Base-by-base conservation (phyloP, 2,888 invertebrate species). In the Thysanoteuthis rhombus region DNA sequence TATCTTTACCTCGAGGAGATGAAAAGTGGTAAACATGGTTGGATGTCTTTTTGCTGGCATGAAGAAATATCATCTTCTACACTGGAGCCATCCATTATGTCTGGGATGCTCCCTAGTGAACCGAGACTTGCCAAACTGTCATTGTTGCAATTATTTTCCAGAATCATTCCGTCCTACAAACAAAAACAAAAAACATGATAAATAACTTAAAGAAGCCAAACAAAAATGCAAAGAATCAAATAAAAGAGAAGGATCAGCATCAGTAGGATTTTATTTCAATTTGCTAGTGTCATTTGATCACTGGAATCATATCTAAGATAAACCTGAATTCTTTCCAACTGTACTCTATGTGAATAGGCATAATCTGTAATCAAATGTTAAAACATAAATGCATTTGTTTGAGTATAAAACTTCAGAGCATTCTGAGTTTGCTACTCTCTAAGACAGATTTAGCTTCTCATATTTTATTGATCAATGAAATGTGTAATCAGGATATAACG, bases 41-140 rank as follows among this genome's bases (percentile, higher is more conserved):
- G 42, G 40, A 92, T 92, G 45, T 92, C 92, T 92, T 92, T 92
- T 45, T 92, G 40, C n/a, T 39, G 39, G 45, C 40, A 92, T 32
- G 92, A 92, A 45, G 92, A 92, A 40, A 91, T 42, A 39, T 91
- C 91, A 40, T 92, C 92, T 92, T 40, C 92, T 42, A 40, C 92
- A 92, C 92, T 92, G 40, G 92, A 92, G 40, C 45, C 45, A n/a
- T 92, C 92, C 92, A 92, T 92, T 45, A 92, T 92, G 92, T 92
- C 92, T n/a, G 92, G 92, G 42, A 92, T 92, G 92, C 92, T 92
- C 40, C 92, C 92, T 45, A 92, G 92, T 40, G 92, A 92, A 40
- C 92, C 92, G 40, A 92, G 45, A 45, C 92, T 92, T 45, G 42
- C 39, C 40, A 92, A 45, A 92, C 92, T 92, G n/a, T 92, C 92